These are phyloP conservation scores for Poeciliopsis turneri DNA, from an alignment of 2,797 vertebrate species.

Conservation along the genomic window DNA sequence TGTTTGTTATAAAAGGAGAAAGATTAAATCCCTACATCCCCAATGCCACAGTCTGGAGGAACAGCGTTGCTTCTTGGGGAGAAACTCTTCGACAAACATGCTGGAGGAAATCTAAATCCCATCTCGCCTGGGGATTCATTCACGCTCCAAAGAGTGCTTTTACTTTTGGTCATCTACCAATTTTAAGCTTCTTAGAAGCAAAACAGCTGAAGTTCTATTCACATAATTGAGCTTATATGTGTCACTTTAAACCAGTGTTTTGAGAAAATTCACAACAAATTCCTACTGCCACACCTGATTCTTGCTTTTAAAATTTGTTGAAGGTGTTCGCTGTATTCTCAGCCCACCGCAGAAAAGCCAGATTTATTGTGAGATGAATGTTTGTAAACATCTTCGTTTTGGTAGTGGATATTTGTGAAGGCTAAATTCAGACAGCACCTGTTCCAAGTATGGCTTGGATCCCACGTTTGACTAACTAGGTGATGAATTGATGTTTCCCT, in stretches of 20 bases:
- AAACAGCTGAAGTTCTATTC: neutral
- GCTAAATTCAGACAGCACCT: neutral
- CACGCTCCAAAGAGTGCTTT: slow-evolving; percentile 5
- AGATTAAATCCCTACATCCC: neutral
- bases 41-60: neutral
- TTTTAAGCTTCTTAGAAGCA: neutral
- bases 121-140: slow-evolving; percentile 1
- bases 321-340: neutral
- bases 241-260: neutral
- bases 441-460: neutral
- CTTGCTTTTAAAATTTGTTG: neutral
- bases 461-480: neutral
- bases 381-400: too few species aligned
- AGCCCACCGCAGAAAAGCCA: neutral
- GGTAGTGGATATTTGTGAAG: neutral
- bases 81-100: slow-evolving; percentile 2
- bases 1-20: neutral
- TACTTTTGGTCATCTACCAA: neutral
- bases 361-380: neutral
- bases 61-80: neutral
- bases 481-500: neutral
- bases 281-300: neutral
- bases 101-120: slow-evolving; percentile 7
- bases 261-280: neutral
- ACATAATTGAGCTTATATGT: neutral